phyloP scores from a whole-genome alignment of 2,797 vertebrate species.

The Schizopygopsis pylzovi region DNA sequence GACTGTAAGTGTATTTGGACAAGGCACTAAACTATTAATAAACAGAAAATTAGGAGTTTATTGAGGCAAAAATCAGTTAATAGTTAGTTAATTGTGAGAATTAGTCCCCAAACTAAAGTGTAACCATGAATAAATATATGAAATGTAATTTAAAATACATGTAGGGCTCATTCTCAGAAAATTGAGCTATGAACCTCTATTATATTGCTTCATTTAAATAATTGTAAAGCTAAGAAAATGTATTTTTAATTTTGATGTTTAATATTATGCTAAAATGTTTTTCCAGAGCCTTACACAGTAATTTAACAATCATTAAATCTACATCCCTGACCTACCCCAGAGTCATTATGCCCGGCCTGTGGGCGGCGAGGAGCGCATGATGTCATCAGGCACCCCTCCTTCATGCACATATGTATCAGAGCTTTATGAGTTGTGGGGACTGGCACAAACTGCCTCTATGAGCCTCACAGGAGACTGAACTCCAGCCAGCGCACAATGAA shows the following conservation, averaged over 20 bases:
- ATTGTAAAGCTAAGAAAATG: not conserved
- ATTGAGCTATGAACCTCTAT: not conserved
- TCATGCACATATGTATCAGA: constrained; percentile 64
- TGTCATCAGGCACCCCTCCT: constrained; percentile 46
- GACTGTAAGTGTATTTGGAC: no score
- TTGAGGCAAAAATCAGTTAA: no score
- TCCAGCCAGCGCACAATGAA: constrained; percentile 72
- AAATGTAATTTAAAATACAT: not conserved
- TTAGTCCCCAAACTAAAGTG: no score
- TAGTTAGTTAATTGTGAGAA: no score
- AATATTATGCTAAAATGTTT: not conserved
- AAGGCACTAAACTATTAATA: no score
- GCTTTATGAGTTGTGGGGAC: constrained; percentile 74
- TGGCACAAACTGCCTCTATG: constrained; percentile 81
- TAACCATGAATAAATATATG: not conserved
- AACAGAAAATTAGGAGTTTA: no score
- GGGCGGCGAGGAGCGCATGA: not conserved
- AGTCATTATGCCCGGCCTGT: not conserved
- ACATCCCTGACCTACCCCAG: not conserved
- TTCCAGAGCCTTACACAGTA: not conserved
- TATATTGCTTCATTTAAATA: not conserved
- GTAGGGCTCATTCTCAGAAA: not conserved
- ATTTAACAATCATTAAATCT: not conserved
- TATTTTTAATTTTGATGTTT: not conserved
- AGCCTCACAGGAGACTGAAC: constrained; percentile 63